Evolutionary conservation across 2,797 vertebrate genomes (phyloP), one percentile per base, ranked within the genome.

Genomic region (Syngnathus rostellatus): DNA sequence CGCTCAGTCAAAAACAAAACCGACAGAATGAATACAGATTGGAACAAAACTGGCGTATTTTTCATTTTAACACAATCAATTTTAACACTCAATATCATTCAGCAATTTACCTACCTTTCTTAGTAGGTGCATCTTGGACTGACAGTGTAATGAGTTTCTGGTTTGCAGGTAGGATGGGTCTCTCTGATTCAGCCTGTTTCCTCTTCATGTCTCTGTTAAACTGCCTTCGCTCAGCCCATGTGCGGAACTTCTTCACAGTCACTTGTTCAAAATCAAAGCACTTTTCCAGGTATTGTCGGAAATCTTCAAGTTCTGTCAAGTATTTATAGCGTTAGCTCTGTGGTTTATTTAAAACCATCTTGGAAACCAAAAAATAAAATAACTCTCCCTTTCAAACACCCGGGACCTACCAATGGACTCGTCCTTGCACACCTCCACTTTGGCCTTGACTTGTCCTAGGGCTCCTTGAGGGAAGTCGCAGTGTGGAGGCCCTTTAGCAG

Each of bases 391-490:
- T 11, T 43, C 51, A 60, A 60, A 60, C 19, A 39, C 58, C 17
- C 17, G 17, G 16, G 55, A 38, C 92, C 86, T 90, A 99, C 97
- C 95, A 78, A 99, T 89, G 1, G 97, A 99, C 87, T 99, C 97
- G 46, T 99, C 97, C 87, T 98, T 99, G 93, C 97, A 99, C 69
- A 99, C 95, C 87, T 99, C 97, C 72, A 99, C 97, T 87, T 98
- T 99, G 82, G 97, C 97, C 86, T 91, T 98, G 67, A 99, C 96
- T 84, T 98, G 97, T 53, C 95, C 94, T 68, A 99, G 86, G 40
- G 95, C 95, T 75, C 95, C 95, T 63, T 94, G 93, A 37, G 94
- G 90, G 10, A 79, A 81, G 53, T 98, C 94, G 62, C 72, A 91
- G 14, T 81, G 76, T 5, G 85, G 83, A 0, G 78, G 0, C 14